Percentiles rank a stretch among this genome's conserved stretches.
phyloP scores from a whole-genome alignment of 2,113 vertebrate species.

The Talpa occidentalis region DNA sequence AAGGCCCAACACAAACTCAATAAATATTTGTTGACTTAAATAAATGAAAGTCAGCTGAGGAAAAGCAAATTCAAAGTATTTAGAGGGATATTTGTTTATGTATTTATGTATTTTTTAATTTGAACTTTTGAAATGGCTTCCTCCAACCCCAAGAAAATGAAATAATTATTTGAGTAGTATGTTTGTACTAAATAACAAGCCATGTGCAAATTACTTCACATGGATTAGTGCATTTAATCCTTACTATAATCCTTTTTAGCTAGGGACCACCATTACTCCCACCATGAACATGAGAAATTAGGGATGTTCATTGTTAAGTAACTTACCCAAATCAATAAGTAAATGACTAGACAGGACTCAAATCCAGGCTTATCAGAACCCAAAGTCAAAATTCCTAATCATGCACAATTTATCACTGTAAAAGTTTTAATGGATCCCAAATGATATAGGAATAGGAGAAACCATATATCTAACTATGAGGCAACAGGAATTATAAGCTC shows the following conservation, averaged over 20 bases:
- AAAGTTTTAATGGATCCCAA: background rate
- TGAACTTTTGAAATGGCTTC: background rate
- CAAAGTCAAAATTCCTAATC: slow-evolving; percentile 2
- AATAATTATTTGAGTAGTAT: background rate
- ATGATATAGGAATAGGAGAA: background rate
- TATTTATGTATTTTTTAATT: background rate
- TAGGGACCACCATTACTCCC: background rate
- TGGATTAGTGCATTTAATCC: background rate
- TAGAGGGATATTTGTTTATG: background rate
- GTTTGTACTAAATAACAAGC: background rate
- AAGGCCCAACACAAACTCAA: background rate
- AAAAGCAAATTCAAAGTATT: slow-evolving; percentile 20
- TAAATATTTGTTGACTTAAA: background rate
- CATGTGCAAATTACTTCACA: background rate
- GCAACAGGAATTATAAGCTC: background rate
- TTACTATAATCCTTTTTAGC: background rate
- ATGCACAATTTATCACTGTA: background rate
- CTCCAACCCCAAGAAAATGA: background rate
- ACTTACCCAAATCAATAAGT: background rate
- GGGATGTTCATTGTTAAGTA: background rate
- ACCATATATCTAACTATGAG: background rate
- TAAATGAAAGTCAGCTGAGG: background rate
- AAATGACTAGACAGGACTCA: background rate
- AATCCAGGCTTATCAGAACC: background rate
- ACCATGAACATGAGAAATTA: background rate